Conservation (phyloP, 2,888 invertebrate species). For the Rhodophaea formosa region DNA sequence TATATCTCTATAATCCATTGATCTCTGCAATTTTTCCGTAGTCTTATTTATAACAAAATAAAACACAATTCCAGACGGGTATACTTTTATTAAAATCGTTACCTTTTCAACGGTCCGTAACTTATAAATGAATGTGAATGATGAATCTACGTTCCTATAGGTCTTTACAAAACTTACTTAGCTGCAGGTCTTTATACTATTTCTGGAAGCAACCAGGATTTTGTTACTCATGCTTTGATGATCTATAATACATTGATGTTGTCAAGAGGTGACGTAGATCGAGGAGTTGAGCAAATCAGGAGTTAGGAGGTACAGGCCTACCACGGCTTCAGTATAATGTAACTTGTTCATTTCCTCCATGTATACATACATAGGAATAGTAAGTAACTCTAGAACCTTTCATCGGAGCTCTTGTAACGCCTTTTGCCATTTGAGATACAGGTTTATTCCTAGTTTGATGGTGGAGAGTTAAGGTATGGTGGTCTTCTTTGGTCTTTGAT, state of each 20-base stretch:
- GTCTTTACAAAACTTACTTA: conserved; percentile 17
- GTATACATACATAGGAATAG: too few species aligned
- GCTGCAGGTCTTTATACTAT: conserved; percentile 12
- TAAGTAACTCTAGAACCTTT: too few species aligned
- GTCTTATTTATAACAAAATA: conserved; percentile 6
- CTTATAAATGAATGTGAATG: conserved; percentile 25
- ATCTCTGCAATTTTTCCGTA: too few species aligned
- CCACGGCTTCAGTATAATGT: neutral
- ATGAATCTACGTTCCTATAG: conserved; percentile 19
- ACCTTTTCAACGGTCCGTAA: conserved; percentile 24
- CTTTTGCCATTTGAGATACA: too few species aligned
- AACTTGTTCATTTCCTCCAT: too few species aligned
- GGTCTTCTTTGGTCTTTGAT: too few species aligned
- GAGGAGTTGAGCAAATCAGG: conserved; percentile 9
- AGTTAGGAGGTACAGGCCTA: neutral
- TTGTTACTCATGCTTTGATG: conserved; percentile 13
- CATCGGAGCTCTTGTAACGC: too few species aligned
- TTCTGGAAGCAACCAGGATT: conserved; percentile 19
- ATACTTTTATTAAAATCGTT: conserved; percentile 30
- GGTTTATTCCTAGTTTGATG: too few species aligned
- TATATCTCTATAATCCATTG: too few species aligned
- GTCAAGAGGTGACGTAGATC: neutral
- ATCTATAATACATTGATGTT: conserved; percentile 13
- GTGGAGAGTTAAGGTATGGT: too few species aligned
- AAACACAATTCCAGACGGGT: conserved; percentile 23